Evolutionary conservation across 2,113 vertebrate genomes (phyloP).

Genomic region (Australoheros scitulus): DNA sequence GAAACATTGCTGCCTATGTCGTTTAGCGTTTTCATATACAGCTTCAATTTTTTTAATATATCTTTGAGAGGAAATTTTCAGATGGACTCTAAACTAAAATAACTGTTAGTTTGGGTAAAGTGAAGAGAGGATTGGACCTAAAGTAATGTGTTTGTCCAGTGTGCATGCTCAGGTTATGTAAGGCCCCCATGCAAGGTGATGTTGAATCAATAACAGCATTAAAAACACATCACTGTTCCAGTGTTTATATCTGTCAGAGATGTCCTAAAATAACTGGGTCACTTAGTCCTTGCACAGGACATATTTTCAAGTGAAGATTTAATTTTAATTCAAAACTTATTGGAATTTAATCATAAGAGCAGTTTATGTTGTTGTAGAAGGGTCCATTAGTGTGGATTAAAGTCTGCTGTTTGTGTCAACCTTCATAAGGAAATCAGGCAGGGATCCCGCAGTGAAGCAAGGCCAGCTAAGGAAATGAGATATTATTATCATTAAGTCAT

Average conservation of each 20-base stretch:
- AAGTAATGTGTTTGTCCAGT: neutral
- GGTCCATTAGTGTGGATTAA: neutral
- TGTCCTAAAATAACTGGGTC: neutral
- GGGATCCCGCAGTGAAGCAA: conserved; percentile 23
- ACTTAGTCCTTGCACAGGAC: neutral
- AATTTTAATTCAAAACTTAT: neutral
- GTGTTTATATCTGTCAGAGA: conserved; percentile 25
- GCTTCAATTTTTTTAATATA: neutral
- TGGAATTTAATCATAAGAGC: neutral
- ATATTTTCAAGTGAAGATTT: neutral
- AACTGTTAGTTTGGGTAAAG: neutral
- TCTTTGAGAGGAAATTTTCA: neutral
- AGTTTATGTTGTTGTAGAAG: neutral
- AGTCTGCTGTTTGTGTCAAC: conserved; percentile 2
- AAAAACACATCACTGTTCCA: conserved; percentile 16
- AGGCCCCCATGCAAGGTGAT: conserved; percentile 29
- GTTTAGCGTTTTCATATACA: neutral
- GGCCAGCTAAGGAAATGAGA: conserved; percentile 44
- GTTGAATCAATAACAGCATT: conserved; percentile 57
- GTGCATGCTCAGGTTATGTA: conserved; percentile 11
- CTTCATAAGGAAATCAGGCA: conserved; percentile 57
- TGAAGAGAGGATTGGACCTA: neutral
- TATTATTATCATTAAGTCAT: conserved; percentile 50
- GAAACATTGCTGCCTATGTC: neutral
- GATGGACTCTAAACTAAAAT: neutral